These are phyloP conservation scores for Chloroclystis v-ata DNA, from an alignment of 2,888 invertebrate species.

Conservation along the genomic window DNA sequence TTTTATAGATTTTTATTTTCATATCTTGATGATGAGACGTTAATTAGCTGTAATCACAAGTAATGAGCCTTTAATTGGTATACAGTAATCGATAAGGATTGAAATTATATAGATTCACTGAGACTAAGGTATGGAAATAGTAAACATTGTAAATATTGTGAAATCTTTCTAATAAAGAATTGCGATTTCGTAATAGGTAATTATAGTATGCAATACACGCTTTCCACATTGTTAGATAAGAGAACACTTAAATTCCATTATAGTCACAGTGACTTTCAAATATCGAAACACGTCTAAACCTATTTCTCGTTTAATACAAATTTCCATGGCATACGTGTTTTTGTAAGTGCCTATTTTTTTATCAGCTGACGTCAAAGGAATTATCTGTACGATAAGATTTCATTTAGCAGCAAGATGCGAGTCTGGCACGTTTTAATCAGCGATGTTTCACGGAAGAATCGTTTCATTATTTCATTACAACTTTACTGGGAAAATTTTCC, in stretches of 20 bases:
- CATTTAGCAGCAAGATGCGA: constrained; percentile 42
- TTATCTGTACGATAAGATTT: constrained; percentile 64
- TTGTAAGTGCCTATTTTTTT: constrained; percentile 41
- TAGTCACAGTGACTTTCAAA: constrained; percentile 16
- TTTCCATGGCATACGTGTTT: constrained; percentile 36
- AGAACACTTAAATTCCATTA: constrained; percentile 12
- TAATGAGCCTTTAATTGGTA: too few species aligned
- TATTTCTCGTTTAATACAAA: constrained; percentile 15
- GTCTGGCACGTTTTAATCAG: constrained; percentile 51
- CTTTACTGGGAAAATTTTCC: too few species aligned
- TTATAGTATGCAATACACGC: neutral
- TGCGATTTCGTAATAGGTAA: neutral
- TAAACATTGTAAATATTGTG: neutral
- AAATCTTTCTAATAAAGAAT: neutral
- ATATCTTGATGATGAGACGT: too few species aligned
- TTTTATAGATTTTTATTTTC: too few species aligned
- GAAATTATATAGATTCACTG: too few species aligned
- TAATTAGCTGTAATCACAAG: too few species aligned
- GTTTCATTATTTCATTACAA: constrained; percentile 4
- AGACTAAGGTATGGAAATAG: too few species aligned
- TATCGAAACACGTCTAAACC: constrained; percentile 14
- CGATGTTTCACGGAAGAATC: neutral
- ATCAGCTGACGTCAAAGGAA: constrained; percentile 51
- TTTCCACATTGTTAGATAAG: constrained; percentile 11
- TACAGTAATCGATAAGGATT: too few species aligned